These are phyloP conservation scores for Rhagoletis zephyria DNA, from an alignment of 1,140 invertebrate species.

Conservation along the genomic window DNA sequence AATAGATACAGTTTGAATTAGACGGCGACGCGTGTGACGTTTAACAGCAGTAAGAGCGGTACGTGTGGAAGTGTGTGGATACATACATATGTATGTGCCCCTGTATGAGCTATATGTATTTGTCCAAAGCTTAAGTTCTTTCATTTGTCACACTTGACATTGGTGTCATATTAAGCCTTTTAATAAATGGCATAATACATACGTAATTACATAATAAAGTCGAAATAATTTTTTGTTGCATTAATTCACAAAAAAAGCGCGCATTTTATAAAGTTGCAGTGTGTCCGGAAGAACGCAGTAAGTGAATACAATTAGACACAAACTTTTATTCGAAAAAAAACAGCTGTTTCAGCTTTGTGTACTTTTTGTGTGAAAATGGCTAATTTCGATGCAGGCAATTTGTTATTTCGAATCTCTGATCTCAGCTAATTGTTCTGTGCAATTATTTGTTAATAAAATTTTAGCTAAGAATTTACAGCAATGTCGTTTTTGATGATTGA, in stretches of 20 bases:
- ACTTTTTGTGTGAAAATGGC: not conserved
- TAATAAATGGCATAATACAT: slow-evolving; percentile 17
- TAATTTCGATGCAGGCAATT: not conserved
- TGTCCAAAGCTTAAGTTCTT: not conserved
- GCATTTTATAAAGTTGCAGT: not conserved
- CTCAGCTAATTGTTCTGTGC: not conserved
- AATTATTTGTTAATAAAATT: not conserved
- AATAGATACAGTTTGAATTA: not conserved
- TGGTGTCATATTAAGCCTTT: slow-evolving; percentile 17
- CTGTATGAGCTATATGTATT: too few relatives aligned
- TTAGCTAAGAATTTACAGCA: too few relatives aligned
- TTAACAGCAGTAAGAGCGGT: not conserved
- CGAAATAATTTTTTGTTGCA: not conserved
- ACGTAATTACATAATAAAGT: not conserved
- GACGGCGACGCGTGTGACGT: not conserved
- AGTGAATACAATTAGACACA: not conserved
- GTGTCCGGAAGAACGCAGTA: slow-evolving; percentile 8
- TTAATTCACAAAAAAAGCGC: not conserved
- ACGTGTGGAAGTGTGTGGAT: not conserved
- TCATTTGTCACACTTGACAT: slow-evolving; percentile 23
- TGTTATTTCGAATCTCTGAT: not conserved
- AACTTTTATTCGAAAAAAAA: not conserved
- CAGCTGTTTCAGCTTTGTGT: not conserved
- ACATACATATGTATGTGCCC: not conserved
- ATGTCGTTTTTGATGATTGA: too few relatives aligned